Evolutionary conservation across 2,113 vertebrate species (phyloP).

Genomic region (Xenus cinereus): DNA sequence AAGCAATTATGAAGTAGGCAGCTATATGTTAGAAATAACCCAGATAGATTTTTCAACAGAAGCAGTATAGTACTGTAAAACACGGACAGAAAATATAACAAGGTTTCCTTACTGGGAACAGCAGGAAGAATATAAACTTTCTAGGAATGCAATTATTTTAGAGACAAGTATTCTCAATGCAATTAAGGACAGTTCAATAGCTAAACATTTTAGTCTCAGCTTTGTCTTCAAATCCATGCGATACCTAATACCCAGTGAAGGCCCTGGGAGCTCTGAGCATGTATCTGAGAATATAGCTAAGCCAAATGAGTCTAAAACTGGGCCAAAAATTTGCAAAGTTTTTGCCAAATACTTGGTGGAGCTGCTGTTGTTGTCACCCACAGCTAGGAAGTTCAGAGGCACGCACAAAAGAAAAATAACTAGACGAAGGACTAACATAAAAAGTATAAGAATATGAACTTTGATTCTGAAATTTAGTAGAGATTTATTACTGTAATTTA

Average conservation of each 20-base stretch:
- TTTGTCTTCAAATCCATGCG: not conserved
- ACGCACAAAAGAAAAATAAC: not conserved
- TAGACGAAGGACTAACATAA: not conserved
- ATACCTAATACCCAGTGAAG: not conserved
- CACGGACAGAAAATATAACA: not conserved
- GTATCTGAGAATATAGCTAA: not conserved
- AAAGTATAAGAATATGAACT: not conserved
- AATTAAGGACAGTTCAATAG: not conserved
- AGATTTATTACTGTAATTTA: not conserved
- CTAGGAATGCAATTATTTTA: not conserved
- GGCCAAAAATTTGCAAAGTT: not conserved
- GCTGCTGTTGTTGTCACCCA: not conserved
- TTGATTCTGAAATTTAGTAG: not conserved
- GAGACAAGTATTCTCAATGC: not conserved
- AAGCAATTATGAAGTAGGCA: not conserved
- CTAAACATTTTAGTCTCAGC: not conserved
- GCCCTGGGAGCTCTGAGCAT: not conserved
- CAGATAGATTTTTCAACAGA: not conserved
- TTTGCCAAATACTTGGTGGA: not conserved
- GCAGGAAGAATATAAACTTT: not conserved
- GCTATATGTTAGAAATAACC: not conserved
- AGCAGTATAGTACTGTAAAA: not conserved
- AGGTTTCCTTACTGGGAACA: not conserved
- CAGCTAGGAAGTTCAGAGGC: not conserved
- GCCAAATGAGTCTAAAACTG: not conserved